Evolutionary conservation across 2,113 vertebrate species (phyloP).

Genomic region (Atractosteus spatula): DNA sequence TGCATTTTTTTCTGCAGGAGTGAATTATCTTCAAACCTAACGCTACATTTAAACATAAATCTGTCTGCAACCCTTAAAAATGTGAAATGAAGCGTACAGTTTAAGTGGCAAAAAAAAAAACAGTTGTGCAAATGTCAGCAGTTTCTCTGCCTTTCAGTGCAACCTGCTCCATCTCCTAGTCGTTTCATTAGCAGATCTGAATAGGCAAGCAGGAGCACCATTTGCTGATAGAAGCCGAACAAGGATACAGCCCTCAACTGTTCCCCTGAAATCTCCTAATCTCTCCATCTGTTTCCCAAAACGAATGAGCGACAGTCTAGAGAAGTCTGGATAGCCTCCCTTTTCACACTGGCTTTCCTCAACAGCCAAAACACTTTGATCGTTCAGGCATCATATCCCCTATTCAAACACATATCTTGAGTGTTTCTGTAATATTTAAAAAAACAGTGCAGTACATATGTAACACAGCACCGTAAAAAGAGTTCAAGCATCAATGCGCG

Average conservation of each 20-base stretch:
- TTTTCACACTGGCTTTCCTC: slow-evolving; percentile 49
- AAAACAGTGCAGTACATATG: no score
- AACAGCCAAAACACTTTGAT: slow-evolving; percentile 23
- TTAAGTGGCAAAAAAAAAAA: slow-evolving; percentile 26
- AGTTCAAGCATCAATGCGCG: no score
- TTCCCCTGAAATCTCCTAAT: slow-evolving; percentile 51
- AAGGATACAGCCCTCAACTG: slow-evolving; percentile 57
- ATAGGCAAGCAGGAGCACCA: slow-evolving; percentile 53
- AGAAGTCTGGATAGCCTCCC: slow-evolving; percentile 51
- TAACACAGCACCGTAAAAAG: no score
- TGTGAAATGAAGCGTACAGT: slow-evolving; percentile 28
- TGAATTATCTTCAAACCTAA: slow-evolving; percentile 1
- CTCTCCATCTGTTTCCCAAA: slow-evolving; percentile 60
- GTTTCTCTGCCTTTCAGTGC: slow-evolving; percentile 35
- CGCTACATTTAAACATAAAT: not conserved
- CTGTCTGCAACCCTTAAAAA: slow-evolving; percentile 1
- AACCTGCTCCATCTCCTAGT: slow-evolving; percentile 45
- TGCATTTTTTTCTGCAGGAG: not conserved
- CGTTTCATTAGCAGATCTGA: slow-evolving; percentile 62
- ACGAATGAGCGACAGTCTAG: slow-evolving; percentile 42
- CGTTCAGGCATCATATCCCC: no score
- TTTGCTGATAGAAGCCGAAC: slow-evolving; percentile 62
- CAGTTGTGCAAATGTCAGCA: slow-evolving; percentile 46
- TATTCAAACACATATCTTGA: no score
- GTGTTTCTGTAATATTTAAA: no score